A percentile compares a stretch with the other conserved stretches of the same genome.
phyloP scores from a whole-genome alignment of 2,113 vertebrate species.

The Actinemys pallida region DNA sequence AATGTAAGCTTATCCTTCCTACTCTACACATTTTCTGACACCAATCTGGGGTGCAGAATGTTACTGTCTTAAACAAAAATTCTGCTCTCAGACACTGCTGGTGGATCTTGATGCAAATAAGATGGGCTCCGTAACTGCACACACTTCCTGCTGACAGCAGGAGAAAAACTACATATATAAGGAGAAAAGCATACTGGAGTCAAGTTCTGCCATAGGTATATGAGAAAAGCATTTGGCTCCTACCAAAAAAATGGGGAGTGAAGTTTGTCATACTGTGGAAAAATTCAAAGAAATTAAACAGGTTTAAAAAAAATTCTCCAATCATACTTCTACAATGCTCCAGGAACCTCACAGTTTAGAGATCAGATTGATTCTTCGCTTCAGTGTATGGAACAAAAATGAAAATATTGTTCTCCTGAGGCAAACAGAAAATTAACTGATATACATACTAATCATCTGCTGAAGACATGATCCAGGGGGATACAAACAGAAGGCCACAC shows the following conservation, averaged over 20 bases:
- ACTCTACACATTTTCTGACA: not conserved
- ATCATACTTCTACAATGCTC: not conserved
- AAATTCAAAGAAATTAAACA: not conserved
- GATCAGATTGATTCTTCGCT: not conserved
- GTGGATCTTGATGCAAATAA: not conserved
- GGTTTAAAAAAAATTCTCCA: not conserved
- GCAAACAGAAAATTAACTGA: not conserved
- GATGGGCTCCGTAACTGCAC: not conserved
- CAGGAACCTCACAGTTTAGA: not conserved
- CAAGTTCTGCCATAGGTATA: not conserved
- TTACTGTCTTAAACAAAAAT: not conserved
- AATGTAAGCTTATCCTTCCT: not conserved
- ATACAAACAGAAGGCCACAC: not conserved
- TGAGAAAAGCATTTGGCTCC: not conserved
- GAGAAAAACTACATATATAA: not conserved
- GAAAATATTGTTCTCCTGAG: not conserved
- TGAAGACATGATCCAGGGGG: not conserved
- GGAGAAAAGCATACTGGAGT: not conserved
- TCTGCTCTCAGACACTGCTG: not conserved
- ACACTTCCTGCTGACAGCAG: not conserved
- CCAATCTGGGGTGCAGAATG: not conserved
- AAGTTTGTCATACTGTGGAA: not conserved
- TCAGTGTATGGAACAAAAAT: not conserved
- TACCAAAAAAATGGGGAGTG: not conserved
- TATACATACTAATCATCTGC: not conserved